Base-by-base conservation (phyloP, 2,797 vertebrate species). In the Delichon dasypus region DNA sequence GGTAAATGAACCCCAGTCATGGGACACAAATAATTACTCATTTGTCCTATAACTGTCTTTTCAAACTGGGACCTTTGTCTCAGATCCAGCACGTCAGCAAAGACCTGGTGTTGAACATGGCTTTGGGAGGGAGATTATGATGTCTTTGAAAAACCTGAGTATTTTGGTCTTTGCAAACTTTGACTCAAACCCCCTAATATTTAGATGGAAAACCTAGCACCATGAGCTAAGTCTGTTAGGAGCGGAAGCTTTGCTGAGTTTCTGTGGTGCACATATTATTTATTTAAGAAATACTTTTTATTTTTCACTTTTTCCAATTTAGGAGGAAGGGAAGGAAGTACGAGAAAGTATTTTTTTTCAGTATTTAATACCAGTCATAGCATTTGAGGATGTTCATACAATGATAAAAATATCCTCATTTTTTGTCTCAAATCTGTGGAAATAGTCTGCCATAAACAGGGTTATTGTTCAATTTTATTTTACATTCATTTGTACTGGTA, bases 391-490 rank as follows among this genome's bases (percentile, higher is more conserved):
- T 82, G 65, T 58, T 85, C 65, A 44, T 48, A 20, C 29, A 84
- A 14, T 38, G 86, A 62, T 77, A 82, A 91, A 96, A 93, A 76
- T 47, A 50, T 27, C 42, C 29, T 64, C 38, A 65, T 92, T 53
- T 80, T 87, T 85, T 80, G 29, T 75, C 73, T 88, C 11, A 30
- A 42, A 93, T 78, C 58, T 81, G 5, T 72, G 42, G 34, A 89
- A 36, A 85, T 93, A 80, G 27, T 88, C 57, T 90, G 50, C 71
- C 32, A 29, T 89, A 91, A 92, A 88, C 62, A 91, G 73, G 62
- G 19, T 68, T 96, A 72, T 81, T 93, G 67, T 66, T 95, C 78
- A 88, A 6, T 92, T 95, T 92, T 91, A 55, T 88, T 96, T 95
- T 89, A 70, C 0, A 7, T 76, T 93, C 79, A 70, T 97, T 94